Percentiles rank a stretch among this genome's conserved stretches.
Evolutionary conservation across 2,888 invertebrate species (phyloP).

Genomic region (Creontiades dilutus): DNA sequence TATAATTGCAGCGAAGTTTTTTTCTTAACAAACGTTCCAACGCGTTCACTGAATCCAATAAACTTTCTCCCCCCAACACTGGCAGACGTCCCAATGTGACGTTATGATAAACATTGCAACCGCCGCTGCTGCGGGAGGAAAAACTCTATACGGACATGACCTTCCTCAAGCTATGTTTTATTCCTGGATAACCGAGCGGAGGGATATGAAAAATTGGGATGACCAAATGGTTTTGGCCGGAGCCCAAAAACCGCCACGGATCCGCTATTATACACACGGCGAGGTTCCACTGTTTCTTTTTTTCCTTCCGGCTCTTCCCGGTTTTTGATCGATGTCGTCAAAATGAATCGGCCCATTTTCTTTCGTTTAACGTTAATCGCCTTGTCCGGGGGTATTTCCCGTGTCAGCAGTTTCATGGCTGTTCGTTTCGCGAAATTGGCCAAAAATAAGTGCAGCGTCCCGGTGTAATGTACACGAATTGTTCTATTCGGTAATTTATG

Average conservation of each 20-base stretch:
- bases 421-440: too few species aligned
- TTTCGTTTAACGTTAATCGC: conserved; percentile 40
- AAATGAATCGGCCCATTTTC: conserved; percentile 41
- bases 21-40: too few species aligned
- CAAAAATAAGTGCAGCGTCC: too few species aligned
- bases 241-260: neutral
- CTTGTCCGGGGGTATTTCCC: neutral
- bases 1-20: too few species aligned
- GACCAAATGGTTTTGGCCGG: conserved; percentile 40
- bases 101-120: neutral
- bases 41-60: too few species aligned
- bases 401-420: neutral
- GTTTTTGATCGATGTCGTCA: conserved; percentile 38
- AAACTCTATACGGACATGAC: conserved; percentile 9
- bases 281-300: neutral
- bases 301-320: neutral
- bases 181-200: conserved; percentile 1
- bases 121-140: neutral
- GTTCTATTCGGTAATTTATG: too few species aligned
- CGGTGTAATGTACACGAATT: too few species aligned
- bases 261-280: conserved; percentile 6
- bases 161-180: conserved; percentile 13
- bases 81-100: neutral
- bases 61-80: neutral
- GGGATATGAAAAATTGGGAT: conserved; percentile 30